Percentiles rank a stretch among this genome's conserved stretches.
Evolutionary conservation across 2,113 vertebrate species (phyloP).

Genomic region (Ciconia maguari): DNA sequence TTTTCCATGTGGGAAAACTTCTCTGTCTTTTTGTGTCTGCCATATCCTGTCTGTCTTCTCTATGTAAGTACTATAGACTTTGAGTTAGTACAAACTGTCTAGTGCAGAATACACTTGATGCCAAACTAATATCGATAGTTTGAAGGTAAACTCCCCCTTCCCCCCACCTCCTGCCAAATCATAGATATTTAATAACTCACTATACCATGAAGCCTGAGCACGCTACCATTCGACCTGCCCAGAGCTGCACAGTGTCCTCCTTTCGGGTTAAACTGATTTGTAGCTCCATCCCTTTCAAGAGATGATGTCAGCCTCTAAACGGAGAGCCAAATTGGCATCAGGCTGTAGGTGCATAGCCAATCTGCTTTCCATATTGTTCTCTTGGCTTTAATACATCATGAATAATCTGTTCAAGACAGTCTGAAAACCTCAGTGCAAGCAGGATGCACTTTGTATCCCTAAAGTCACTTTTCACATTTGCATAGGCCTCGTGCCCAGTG

Average conservation of each 20-base stretch:
- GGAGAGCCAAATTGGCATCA: conserved; percentile 13
- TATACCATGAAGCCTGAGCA: too few species aligned
- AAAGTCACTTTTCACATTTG: neutral
- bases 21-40: too few species aligned
- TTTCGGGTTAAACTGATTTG: neutral
- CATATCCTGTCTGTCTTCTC: too few species aligned
- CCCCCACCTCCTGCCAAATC: too few species aligned
- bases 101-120: too few species aligned
- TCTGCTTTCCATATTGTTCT: conserved; percentile 52
- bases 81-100: too few species aligned
- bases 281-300: conserved; percentile 4
- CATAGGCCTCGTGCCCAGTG: neutral
- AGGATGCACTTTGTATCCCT: neutral
- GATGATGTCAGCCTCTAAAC: conserved; percentile 19
- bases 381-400: conserved; percentile 23
- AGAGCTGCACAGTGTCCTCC: neutral
- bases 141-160: too few species aligned
- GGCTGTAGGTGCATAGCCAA: conserved; percentile 3
- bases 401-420: conserved; percentile 36
- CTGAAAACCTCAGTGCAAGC: conserved; percentile 7
- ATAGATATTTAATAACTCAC: too few species aligned
- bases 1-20: too few species aligned
- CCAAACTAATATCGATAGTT: too few species aligned
- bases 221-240: neutral
- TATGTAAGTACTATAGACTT: too few species aligned